Evolutionary conservation across 1,140 invertebrate species (phyloP), one percentile per base, ranked within the genome.

Genomic region (Schlechtendalia chinensis): DNA sequence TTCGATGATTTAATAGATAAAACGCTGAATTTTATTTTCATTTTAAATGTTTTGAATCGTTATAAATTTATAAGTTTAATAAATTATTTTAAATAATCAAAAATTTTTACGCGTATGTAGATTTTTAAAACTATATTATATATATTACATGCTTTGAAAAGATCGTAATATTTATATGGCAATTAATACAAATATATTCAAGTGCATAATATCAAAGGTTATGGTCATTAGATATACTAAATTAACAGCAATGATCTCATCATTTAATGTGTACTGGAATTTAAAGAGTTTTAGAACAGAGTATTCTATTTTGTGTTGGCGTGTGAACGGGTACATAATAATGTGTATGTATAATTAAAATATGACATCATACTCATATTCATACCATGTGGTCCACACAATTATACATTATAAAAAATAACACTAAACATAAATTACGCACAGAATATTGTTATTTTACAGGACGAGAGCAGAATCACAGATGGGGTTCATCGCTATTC

Each of bases 231-330:
- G 45, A 17, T 16, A 24, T 16, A 11, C 22, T 69, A 50, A 69
- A 67, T 50, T 69, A 50, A 50, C n/a, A 69, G 14, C n/a, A 69
- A 69, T 50, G 45, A 50, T 69, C 39, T 69, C 67, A 50, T 50
- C 45, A 24, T 50, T 50, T 50, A 50, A 50, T 50, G 22, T 24
- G 22, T 10, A 69, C 14, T 22, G 47, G 19, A 69, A 69, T 71
- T 71, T 71, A 27, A 71, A 22, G 22, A 71, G 24, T 69, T 54
- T 24, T n/a, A 53, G 17, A 72, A 29, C 50, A n/a, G 8, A 29
- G n/a, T 54, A 19, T 24, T 53, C 24, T 39, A 47, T 53, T 53
- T 27, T 8, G 24, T 53, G 45, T 27, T 4, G 47, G 69, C 69
- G 69, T 72, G 69, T 54, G 69, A 72, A 69, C 39, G 1, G 50